phyloP scores from a whole-genome alignment of 2,113 vertebrate genomes.

The Macquaria australasica region DNA sequence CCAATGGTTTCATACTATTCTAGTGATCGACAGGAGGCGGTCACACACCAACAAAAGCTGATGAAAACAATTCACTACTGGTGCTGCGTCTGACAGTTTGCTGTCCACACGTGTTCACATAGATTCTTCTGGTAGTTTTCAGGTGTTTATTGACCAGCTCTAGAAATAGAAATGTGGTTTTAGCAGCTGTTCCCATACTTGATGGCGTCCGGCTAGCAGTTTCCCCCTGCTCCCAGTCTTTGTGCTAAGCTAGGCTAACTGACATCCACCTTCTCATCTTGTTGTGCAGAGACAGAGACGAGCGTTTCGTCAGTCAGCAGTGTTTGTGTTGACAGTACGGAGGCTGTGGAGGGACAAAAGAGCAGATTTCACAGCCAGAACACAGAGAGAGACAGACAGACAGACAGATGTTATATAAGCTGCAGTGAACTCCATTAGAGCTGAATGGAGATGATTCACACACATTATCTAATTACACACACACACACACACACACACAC shows the following conservation, averaged over 20 bases:
- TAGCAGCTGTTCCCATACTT: not conserved
- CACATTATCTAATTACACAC: slow-evolving; percentile 70
- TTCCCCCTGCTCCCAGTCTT: not conserved
- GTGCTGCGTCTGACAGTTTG: too few species aligned
- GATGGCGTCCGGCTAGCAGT: not conserved
- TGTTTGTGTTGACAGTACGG: slow-evolving; percentile 18
- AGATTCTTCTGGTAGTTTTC: too few species aligned
- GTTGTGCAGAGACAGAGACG: not conserved
- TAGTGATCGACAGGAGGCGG: too few species aligned
- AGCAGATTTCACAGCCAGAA: not conserved
- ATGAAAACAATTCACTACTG: too few species aligned
- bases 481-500: slow-evolving; percentile 50
- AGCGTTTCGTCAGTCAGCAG: not conserved
- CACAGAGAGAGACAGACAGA: not conserved
- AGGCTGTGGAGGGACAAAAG: slow-evolving; percentile 43
- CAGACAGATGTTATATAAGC: slow-evolving; percentile 65
- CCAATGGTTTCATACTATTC: too few species aligned
- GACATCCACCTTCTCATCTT: not conserved
- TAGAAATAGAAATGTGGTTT: not conserved
- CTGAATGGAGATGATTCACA: slow-evolving; percentile 72
- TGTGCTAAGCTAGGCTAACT: slow-evolving; percentile 29
- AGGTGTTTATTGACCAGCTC: not conserved
- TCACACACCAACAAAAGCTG: too few species aligned
- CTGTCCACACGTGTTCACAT: too few species aligned
- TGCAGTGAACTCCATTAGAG: slow-evolving; percentile 58